Base-by-base conservation (phyloP, 1,140 invertebrate species). In the Polyergus mexicanus region DNA sequence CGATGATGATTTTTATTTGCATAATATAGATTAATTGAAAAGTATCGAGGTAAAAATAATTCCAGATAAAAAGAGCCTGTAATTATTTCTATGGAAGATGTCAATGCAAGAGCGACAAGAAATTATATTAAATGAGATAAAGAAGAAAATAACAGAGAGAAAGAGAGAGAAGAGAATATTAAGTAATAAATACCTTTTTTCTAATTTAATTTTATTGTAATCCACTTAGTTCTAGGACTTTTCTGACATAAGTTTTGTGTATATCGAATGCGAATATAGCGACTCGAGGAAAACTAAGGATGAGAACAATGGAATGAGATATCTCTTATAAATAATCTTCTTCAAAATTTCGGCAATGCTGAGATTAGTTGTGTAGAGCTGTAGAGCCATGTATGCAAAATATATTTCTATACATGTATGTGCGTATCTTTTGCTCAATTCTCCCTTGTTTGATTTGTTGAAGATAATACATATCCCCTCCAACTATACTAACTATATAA, bases 351-450 rank as follows among this genome's bases (percentile, higher is more conserved):
- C 28, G 63, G 32, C 32, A 68, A 80, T 80, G 44, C 66, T 80
- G 62, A 78, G 41, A 68, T 78, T 78, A 76, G 13, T 62, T 76
- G 10, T 41, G 41, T 35, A 78, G 28, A 78, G 32, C 63, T 41
- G 41, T 35, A 78, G n/a, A 78, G 44, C 63, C 47, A 51, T 78
- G 35, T 80, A 80, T 80, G 63, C 76, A 80, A 80, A 80, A 80
- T 80, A 80, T 80, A 80, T 80, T 80, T 80, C 63, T 80, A 44
- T 80, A 80, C 76, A 78, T 80, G 32, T 78, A 65, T 68, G 44
- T 69, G 76, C 44, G 63, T 80, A 63, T 68, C 44, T 54, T 54
- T 80, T 69, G 63, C 44, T 80, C 63, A 80, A 80, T 80, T 80
- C 44, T 68, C 16, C 1, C 22, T 69, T 69, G 76, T 13, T 56